Conservation (phyloP, 1,140 invertebrate genomes). For the Lepeophtheirus salmonis region DNA sequence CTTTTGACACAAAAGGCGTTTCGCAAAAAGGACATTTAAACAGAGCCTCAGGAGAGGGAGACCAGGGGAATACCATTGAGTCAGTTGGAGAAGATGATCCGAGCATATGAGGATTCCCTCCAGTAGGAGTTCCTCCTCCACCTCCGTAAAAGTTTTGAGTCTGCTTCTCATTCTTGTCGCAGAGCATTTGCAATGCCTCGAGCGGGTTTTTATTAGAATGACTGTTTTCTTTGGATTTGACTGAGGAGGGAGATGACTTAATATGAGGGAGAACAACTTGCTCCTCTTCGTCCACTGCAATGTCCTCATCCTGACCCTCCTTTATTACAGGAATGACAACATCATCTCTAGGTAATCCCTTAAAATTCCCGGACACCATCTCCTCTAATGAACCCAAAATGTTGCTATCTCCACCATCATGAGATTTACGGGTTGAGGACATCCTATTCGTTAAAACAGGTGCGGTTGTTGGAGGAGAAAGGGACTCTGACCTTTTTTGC, state of each 20-base stretch:
- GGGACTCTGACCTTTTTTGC: conserved; percentile 24
- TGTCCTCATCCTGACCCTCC: not conserved
- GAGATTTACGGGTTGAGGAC: not conserved
- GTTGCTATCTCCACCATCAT: too few relatives aligned
- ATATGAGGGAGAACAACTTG: not conserved
- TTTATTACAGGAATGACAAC: conserved; percentile 35
- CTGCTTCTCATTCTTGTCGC: conserved; percentile 65
- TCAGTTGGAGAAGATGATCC: conserved; percentile 27
- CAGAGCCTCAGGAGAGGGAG: conserved; percentile 42
- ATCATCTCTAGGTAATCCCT: not conserved
- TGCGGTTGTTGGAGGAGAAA: not conserved
- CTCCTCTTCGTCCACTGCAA: not conserved
- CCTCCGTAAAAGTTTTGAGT: conserved; percentile 17
- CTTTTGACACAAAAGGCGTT: conserved; percentile 85
- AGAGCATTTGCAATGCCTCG: conserved; percentile 73
- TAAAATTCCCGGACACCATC: not conserved
- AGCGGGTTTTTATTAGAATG: conserved; percentile 50
- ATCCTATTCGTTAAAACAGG: not conserved
- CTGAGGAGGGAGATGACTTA: not conserved
- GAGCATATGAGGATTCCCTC: not conserved
- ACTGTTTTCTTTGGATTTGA: not conserved
- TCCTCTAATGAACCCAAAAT: conserved; percentile 3
- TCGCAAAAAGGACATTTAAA: conserved; percentile 93
- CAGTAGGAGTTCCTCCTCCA: too few relatives aligned
- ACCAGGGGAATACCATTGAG: conserved; percentile 75